A percentile compares a stretch with the other conserved stretches of the same genome.
These are phyloP conservation scores for Crotalus horridus DNA, from an alignment of 2,113 vertebrate species.

Conservation along the genomic window DNA sequence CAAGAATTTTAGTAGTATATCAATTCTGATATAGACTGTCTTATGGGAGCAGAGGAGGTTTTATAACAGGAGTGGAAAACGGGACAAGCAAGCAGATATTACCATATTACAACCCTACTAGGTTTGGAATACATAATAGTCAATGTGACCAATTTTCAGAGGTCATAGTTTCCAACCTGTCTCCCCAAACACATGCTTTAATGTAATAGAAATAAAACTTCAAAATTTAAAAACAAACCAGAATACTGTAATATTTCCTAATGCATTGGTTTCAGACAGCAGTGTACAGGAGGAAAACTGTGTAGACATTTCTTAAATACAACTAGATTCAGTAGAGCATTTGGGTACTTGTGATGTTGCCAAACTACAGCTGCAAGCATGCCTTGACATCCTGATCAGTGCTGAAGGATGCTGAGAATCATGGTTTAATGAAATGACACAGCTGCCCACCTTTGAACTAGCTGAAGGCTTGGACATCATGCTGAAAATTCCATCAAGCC, in stretches of 20 bases:
- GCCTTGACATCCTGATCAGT: background rate
- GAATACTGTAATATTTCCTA: background rate
- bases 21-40: background rate
- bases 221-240: background rate
- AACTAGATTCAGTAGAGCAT: background rate
- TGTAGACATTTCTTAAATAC: background rate
- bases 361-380: background rate
- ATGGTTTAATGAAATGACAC: background rate
- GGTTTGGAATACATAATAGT: background rate
- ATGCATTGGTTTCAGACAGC: background rate
- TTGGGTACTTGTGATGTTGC: background rate
- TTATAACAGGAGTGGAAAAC: background rate
- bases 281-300: background rate
- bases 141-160: background rate
- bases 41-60: background rate
- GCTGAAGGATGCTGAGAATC: background rate
- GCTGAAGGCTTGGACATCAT: background rate
- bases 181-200: background rate
- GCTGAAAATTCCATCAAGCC: background rate
- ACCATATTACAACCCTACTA: background rate
- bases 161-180: background rate
- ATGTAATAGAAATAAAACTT: background rate
- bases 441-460: background rate
- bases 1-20: no score
- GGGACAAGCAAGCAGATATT: background rate